Evolutionary conservation across 2,797 vertebrate genomes (phyloP).

Genomic region (Hypotaenidia philippensis): DNA sequence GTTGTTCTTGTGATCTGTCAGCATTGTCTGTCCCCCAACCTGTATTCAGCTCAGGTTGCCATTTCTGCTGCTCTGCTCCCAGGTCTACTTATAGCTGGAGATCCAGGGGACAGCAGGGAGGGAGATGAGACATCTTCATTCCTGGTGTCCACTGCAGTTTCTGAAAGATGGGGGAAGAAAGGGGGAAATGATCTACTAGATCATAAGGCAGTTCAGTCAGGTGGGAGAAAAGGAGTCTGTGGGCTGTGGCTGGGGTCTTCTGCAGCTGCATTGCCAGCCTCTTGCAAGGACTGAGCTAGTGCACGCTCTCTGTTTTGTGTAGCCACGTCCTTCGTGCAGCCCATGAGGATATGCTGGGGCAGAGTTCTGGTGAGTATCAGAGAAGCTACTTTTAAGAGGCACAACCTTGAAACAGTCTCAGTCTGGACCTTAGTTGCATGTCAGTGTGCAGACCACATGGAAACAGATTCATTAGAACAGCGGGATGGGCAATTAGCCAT

Average conservation of each 20-base stretch:
- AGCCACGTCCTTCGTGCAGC: neutral
- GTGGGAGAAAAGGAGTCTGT: neutral
- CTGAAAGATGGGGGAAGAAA: neutral
- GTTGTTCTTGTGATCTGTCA: neutral
- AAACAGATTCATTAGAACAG: neutral
- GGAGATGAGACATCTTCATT: neutral
- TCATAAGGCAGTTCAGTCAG: neutral
- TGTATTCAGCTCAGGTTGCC: neutral
- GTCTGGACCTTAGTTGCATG: neutral
- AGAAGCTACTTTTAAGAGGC: neutral
- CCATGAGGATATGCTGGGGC: neutral
- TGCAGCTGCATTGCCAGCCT: neutral
- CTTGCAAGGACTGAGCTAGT: neutral
- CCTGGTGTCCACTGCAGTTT: neutral
- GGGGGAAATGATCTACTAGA: neutral
- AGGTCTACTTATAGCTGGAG: neutral
- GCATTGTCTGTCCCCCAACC: neutral
- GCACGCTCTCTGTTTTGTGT: neutral
- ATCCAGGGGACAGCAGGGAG: too few relatives aligned
- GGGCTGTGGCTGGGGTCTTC: neutral
- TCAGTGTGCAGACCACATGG: neutral
- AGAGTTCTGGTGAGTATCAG: neutral
- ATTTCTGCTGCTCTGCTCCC: neutral
- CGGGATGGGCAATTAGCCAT: neutral
- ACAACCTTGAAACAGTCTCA: neutral